These are phyloP conservation scores for Patella caerulea DNA, from an alignment of 2,888 invertebrate genomes.

Conservation along the genomic window DNA sequence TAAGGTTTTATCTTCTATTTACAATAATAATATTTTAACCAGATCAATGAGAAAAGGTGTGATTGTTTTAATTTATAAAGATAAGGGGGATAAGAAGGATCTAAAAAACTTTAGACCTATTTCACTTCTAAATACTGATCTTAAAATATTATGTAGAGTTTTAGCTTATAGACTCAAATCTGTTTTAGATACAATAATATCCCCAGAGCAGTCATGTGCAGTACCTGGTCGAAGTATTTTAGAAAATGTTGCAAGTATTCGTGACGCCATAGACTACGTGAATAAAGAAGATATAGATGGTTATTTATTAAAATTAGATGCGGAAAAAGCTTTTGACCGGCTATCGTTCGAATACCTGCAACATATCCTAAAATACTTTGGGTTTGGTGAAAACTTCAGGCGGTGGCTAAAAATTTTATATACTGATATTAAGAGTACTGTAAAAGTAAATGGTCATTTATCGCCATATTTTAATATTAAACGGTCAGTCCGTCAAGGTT, in stretches of 20 bases:
- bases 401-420: conserved; percentile 13
- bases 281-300: conserved; percentile 37
- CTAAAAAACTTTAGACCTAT: conserved; percentile 46
- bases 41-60: conserved; percentile 17
- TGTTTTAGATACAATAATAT: conserved; percentile 34
- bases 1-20: too few relatives aligned
- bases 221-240: conserved; percentile 41
- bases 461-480: conserved; percentile 17
- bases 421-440: conserved; percentile 30
- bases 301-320: conserved; percentile 41
- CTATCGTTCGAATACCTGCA: conserved; percentile 40
- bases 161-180: conserved; percentile 33
- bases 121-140: conserved; percentile 41
- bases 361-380: conserved; percentile 14
- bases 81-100: conserved; percentile 24
- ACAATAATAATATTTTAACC: conserved; percentile 22
- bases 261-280: conserved; percentile 38
- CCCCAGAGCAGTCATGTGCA: conserved; percentile 43
- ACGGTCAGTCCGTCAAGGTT: not conserved
- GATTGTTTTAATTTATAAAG: conserved; percentile 41
- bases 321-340: conserved; percentile 48
- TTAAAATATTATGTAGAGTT: conserved; percentile 43
- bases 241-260: conserved; percentile 41
- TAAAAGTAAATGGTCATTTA: conserved; percentile 38
- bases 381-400: conserved; percentile 3